Base-by-base conservation (phyloP, 2,888 invertebrate genomes). In the Chironomus tentans region DNA sequence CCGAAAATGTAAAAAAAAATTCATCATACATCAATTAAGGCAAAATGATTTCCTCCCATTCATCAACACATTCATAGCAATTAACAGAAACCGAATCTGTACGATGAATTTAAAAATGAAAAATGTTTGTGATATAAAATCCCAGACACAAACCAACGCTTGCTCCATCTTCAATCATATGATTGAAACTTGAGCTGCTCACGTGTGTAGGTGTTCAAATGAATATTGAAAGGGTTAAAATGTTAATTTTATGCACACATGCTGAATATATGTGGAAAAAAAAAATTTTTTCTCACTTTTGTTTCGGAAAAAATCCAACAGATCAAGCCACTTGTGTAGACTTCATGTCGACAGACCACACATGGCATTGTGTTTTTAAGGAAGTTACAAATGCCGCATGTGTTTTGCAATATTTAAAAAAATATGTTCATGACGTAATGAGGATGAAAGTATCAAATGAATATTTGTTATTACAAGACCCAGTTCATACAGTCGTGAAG, bases 241-340 rank as follows among this genome's bases (percentile, higher is more conserved):
- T 12, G n/a, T 73, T 65, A 73, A 73, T 73, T 73, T 73, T 73
- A 73, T 74, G 74, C 74, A 48, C n/a, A 28, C 28, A n/a, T 46
- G 65, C 18, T 56, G 56, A 56, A 15, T 5, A 56, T 56, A 7
- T 56, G 7, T 2, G 50, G 13, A 18, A 56, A 13, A 24, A 24
- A 24, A n/a, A n/a, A n/a, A n/a, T n/a, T n/a, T n/a, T n/a, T 65
- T 65, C 56, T 15, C 56, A 18, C n/a, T n/a, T 15, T 46, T n/a
- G 72, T 62, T 73, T 65, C 47, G 48, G 13, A 21, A 12, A 47
- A 10, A 68, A 68, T 21, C 74, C 74, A 74, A 65, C 47, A 74
- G 74, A 74, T 65, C 12, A 65, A 68, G 74, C 65, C 74, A 74
- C 74, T 74, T 74, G 74, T 15, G 56, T 56, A 70, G 47, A 70